Conservation (phyloP, 2,113 vertebrate genomes). For the Australoheros scitulus region DNA sequence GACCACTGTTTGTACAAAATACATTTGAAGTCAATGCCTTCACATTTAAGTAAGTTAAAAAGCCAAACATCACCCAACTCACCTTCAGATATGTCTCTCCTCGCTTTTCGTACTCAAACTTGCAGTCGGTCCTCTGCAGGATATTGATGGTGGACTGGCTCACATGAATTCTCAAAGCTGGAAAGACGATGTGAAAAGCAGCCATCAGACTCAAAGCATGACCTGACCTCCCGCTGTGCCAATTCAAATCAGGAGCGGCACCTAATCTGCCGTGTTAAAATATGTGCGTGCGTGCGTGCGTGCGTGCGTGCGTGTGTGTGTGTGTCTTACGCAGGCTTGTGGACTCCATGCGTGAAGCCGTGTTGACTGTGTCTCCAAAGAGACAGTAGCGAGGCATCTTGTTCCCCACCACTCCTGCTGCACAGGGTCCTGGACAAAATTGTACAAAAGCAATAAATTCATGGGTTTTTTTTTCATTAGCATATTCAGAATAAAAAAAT, state of each 20-base stretch:
- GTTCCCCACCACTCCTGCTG: constrained; percentile 94
- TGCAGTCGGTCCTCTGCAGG: constrained; percentile 90
- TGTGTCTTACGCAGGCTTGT: constrained; percentile 90
- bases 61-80: constrained; percentile 9
- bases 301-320: not conserved
- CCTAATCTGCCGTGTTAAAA: not conserved
- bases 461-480: not conserved
- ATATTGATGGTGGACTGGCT: constrained; percentile 91
- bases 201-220: not conserved
- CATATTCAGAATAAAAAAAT: not conserved
- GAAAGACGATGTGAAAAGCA: not conserved
- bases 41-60: not conserved
- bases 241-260: not conserved
- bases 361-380: constrained; percentile 96
- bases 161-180: constrained; percentile 88
- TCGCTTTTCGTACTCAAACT: constrained; percentile 89
- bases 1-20: not conserved
- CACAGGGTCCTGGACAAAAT: constrained; percentile 87
- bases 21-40: not conserved
- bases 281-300: not conserved
- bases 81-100: constrained; percentile 97
- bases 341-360: constrained; percentile 95
- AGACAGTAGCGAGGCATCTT: constrained; percentile 98
- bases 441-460: not conserved
- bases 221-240: not conserved